phyloP scores from a whole-genome alignment of 2,113 vertebrate species.

The Prochilodus magdalenae region DNA sequence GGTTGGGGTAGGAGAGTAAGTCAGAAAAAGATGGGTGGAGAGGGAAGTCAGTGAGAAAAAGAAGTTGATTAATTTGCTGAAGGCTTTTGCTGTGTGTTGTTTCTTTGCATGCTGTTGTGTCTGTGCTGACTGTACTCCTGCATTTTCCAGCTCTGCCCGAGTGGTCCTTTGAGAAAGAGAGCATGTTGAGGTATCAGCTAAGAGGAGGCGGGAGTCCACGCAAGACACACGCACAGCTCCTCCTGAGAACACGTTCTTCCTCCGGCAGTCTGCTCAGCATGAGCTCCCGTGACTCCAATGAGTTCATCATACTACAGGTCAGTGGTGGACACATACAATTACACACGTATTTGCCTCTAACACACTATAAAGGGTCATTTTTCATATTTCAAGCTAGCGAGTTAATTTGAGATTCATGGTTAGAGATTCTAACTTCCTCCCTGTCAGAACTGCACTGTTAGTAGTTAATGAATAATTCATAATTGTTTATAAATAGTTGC shows the following conservation, averaged over 20 bases:
- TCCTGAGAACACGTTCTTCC: constrained; percentile 81
- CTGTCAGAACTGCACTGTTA: too few relatives aligned
- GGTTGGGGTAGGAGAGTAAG: too few relatives aligned
- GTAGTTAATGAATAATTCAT: too few relatives aligned
- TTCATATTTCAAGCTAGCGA: not conserved
- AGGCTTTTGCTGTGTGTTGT: not conserved
- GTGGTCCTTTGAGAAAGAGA: constrained; percentile 84
- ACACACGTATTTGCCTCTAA: not conserved
- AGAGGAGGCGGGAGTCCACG: constrained; percentile 71
- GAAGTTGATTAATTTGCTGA: too few relatives aligned
- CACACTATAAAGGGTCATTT: not conserved
- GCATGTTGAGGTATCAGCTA: constrained; percentile 78
- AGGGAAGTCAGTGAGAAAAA: too few relatives aligned
- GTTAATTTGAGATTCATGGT: too few relatives aligned
- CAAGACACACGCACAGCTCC: constrained; percentile 77
- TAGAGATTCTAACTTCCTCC: too few relatives aligned
- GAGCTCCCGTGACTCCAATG: constrained; percentile 70
- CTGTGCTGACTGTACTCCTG: not conserved
- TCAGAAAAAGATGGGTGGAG: too few relatives aligned
- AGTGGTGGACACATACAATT: constrained; percentile 12
- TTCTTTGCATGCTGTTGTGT: not conserved
- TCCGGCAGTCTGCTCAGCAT: constrained; percentile 80
- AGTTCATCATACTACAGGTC: constrained; percentile 82
- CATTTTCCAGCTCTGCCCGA: constrained; percentile 79
- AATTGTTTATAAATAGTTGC: too few relatives aligned